These are phyloP conservation scores for Selene dorsalis DNA, from an alignment of 2,797 vertebrate species.

Conservation along the genomic window DNA sequence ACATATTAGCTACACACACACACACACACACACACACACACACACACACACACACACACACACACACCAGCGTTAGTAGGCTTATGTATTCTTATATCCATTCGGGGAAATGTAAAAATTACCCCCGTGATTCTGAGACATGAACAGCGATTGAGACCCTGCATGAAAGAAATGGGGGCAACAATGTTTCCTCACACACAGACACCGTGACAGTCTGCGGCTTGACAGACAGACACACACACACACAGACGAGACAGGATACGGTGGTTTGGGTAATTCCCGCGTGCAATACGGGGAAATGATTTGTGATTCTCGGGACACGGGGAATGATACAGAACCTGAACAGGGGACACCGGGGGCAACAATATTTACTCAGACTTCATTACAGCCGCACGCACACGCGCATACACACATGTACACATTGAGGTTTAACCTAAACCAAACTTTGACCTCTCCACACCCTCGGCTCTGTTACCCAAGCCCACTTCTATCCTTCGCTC, in stretches of 20 bases:
- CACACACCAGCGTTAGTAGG: constrained; percentile 17
- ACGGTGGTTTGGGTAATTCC: constrained; percentile 48
- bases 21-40: constrained; percentile 8
- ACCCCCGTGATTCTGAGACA: constrained; percentile 81
- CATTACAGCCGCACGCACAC: constrained; percentile 67
- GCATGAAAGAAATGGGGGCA: constrained; percentile 69
- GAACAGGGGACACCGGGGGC: constrained; percentile 49
- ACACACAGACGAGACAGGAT: constrained; percentile 34
- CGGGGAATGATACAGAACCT: constrained; percentile 70
- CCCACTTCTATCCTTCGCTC: constrained; percentile 68
- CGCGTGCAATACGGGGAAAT: constrained; percentile 82
- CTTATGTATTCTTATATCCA: constrained; percentile 76
- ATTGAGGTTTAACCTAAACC: constrained; percentile 70
- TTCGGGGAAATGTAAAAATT: constrained; percentile 86
- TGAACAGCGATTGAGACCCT: constrained; percentile 60
- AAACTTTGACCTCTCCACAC: constrained; percentile 73
- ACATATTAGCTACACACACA: background rate
- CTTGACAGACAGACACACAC: constrained; percentile 15
- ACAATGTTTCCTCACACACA: constrained; percentile 37
- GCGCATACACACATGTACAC: constrained; percentile 21
- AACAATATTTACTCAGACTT: constrained; percentile 81
- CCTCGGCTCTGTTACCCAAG: constrained; percentile 67
- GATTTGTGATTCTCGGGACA: constrained; percentile 83
- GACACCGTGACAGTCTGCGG: background rate
- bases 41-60: constrained; percentile 20